phyloP scores from a whole-genome alignment of 64 coral and sea anemone species.

The Catalaphyllia jardinei region DNA sequence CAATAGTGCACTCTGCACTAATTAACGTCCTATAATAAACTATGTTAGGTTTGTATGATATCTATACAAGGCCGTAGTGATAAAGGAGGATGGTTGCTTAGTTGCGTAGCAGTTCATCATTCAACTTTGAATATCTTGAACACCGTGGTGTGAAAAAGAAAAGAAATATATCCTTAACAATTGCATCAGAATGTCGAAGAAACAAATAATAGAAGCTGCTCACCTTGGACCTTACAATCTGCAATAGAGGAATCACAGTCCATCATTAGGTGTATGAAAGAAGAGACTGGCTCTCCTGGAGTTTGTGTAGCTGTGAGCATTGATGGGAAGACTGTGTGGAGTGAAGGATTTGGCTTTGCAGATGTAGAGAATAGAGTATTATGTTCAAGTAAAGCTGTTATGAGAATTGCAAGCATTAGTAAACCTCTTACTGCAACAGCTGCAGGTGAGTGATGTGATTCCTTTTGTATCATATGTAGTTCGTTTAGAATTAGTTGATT shows the following conservation, averaged over 20 bases:
- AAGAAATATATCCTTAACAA: background rate
- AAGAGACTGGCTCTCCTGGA: slow-evolving; percentile 85
- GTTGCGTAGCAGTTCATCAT: background rate
- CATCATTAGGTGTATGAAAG: slow-evolving; percentile 68
- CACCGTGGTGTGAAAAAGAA: background rate
- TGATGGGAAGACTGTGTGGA: slow-evolving; percentile 87
- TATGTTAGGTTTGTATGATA: too few species aligned
- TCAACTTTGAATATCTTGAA: background rate
- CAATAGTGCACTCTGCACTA: too few species aligned
- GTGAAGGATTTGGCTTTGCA: slow-evolving; percentile 91
- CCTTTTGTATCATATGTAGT: background rate
- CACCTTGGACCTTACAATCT: slow-evolving; percentile 23
- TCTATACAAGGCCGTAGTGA: too few species aligned
- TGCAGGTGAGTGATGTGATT: slow-evolving; percentile 55
- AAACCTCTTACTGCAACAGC: slow-evolving; percentile 89
- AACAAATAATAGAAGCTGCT: background rate
- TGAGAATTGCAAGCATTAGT: slow-evolving; percentile 98
- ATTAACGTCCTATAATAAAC: too few species aligned
- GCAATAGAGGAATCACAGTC: slow-evolving; percentile 66
- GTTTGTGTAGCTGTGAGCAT: slow-evolving; percentile 77
- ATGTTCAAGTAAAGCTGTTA: slow-evolving; percentile 79
- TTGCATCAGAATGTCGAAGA: background rate
- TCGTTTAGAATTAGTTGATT: background rate
- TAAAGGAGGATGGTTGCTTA: too few species aligned
- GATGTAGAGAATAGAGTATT: slow-evolving; percentile 93